A percentile compares a stretch with the other conserved stretches of the same genome.
Conservation (phyloP, 2,113 vertebrate species). For the Entelurus aequoreus region DNA sequence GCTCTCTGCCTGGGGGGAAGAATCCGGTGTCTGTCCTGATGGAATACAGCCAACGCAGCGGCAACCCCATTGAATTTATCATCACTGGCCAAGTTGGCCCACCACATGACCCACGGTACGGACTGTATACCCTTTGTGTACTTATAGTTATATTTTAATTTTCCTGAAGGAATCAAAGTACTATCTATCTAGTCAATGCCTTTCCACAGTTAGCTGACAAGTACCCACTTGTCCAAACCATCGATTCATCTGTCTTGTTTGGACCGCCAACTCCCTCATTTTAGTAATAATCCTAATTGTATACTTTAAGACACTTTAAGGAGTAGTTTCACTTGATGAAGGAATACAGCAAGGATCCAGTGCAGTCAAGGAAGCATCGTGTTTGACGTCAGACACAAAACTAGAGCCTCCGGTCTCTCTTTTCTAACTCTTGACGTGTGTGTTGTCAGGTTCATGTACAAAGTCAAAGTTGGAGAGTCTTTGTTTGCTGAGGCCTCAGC, state of each 20-base stretch:
- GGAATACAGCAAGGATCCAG: too few relatives aligned
- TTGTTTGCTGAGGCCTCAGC: conserved; percentile 84
- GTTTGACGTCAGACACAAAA: conserved; percentile 3
- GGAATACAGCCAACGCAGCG: conserved; percentile 89
- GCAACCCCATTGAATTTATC: conserved; percentile 84
- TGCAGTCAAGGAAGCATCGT: too few relatives aligned
- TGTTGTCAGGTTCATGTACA: conserved; percentile 87
- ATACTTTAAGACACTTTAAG: background rate
- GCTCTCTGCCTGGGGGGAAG: conserved; percentile 79
- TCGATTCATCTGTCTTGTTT: background rate
- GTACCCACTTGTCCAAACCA: conserved; percentile 10
- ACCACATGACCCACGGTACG: conserved; percentile 90
- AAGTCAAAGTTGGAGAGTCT: conserved; percentile 84
- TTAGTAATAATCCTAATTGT: background rate
- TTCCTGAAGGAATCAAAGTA: too few relatives aligned
- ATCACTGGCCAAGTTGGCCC: conserved; percentile 88
- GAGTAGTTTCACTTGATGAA: too few relatives aligned
- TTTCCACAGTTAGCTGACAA: background rate
- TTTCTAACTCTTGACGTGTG: background rate
- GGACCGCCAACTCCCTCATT: background rate
- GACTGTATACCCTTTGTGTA: background rate
- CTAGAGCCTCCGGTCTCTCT: too few relatives aligned
- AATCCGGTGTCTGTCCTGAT: conserved; percentile 88
- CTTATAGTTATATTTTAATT: too few relatives aligned
- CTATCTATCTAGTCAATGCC: conserved; percentile 7